Conservation (phyloP, 30 jellyfish, hydroid and myxozoan species). For the Pelagia noctiluca region DNA sequence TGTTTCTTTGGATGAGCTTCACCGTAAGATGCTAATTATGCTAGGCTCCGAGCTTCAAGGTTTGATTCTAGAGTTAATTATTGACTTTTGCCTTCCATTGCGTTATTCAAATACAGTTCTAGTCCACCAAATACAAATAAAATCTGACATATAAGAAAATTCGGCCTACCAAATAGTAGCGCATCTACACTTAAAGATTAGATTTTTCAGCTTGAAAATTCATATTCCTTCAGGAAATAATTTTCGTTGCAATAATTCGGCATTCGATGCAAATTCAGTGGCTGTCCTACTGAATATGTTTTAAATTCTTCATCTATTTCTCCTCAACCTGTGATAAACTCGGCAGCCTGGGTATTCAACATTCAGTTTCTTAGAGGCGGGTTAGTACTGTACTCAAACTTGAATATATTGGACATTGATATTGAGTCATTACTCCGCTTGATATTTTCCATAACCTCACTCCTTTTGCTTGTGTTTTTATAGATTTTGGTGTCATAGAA, state of each 20-base stretch:
- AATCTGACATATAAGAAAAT: neutral
- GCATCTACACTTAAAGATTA: neutral
- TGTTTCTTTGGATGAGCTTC: constrained; percentile 77
- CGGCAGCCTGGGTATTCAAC: no score
- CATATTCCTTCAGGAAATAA: no score
- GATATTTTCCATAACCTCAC: neutral
- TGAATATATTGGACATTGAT: neutral
- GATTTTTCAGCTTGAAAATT: neutral
- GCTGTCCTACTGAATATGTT: no score
- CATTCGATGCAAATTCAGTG: no score
- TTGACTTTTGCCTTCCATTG: neutral
- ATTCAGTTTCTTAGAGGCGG: no score
- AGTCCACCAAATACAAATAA: neutral
- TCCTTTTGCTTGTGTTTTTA: neutral
- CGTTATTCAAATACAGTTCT: neutral
- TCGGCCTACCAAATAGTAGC: neutral
- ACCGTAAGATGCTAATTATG: constrained; percentile 66
- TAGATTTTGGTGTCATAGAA: constrained; percentile 67
- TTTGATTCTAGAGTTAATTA: neutral
- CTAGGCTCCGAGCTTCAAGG: constrained; percentile 91
- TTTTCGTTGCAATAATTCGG: no score
- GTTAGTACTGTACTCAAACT: no score
- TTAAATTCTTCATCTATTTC: no score
- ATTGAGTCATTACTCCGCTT: neutral
- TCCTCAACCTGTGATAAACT: no score